Conservation (phyloP, 2,113 vertebrate genomes). For the Xiphias gladius region DNA sequence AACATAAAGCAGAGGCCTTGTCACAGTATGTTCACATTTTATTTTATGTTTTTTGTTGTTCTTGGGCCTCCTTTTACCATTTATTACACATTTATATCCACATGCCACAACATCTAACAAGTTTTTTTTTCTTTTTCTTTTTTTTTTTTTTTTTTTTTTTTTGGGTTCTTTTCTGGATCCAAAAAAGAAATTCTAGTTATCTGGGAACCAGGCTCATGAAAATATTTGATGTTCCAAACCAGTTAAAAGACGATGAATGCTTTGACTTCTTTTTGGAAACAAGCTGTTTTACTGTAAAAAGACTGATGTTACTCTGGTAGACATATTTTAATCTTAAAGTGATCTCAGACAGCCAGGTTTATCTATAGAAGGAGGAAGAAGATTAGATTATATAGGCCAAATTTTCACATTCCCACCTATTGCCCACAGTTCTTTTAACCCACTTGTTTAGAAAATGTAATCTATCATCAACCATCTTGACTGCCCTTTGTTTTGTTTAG, state of each 20-base stretch:
- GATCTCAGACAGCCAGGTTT: not conserved
- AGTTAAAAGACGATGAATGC: slow-evolving; percentile 17
- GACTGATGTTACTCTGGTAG: not conserved
- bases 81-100: slow-evolving; percentile 14
- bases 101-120: slow-evolving; percentile 11
- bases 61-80: slow-evolving; percentile 13
- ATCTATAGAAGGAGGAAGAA: not conserved
- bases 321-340: not conserved
- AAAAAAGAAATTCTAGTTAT: slow-evolving; percentile 1
- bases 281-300: not conserved
- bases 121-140: not conserved
- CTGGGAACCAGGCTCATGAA: slow-evolving; percentile 47
- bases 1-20: slow-evolving; percentile 7
- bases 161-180: slow-evolving; percentile 3
- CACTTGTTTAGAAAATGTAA: not conserved
- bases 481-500: slow-evolving; percentile 28
- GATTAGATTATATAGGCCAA: not conserved
- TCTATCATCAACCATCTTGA: slow-evolving; percentile 33
- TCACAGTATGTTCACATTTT: not conserved
- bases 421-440: not conserved
- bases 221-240: slow-evolving; percentile 24
- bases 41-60: slow-evolving; percentile 11
- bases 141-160: no score
- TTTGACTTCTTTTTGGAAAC: not conserved
- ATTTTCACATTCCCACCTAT: not conserved